A percentile compares a stretch with the other conserved stretches of the same genome.
Conservation (phyloP, 37 sponge, comb jelly and placozoan genomes). For the Tethya wilhelma region DNA sequence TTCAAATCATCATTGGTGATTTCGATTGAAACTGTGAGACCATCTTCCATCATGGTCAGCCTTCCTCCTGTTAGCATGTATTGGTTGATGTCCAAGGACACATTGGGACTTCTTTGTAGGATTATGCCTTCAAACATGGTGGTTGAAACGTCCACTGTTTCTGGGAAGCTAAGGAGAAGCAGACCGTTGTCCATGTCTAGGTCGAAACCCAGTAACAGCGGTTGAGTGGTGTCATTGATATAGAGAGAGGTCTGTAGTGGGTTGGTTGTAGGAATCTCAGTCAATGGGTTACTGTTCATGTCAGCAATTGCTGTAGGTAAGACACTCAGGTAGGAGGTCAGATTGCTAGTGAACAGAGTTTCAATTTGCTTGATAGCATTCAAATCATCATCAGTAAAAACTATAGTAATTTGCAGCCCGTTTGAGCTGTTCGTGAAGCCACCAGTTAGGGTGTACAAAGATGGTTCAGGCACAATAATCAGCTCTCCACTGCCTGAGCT, state of each 20-base stretch:
- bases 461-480: not conserved
- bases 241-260: conserved; percentile 61
- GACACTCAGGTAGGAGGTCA: conserved; percentile 73
- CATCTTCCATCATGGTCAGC: conserved; percentile 69
- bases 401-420: conserved; percentile 61
- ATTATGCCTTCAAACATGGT: conserved; percentile 77
- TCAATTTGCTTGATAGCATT: conserved; percentile 77
- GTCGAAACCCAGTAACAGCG: conserved; percentile 73
- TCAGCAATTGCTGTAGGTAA: conserved; percentile 57
- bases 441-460: conserved; percentile 62
- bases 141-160: conserved; percentile 82
- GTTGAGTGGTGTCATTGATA: conserved; percentile 80
- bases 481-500: not conserved
- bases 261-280: conserved; percentile 14
- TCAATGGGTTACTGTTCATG: conserved; percentile 74
- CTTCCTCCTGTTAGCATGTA: conserved; percentile 77
- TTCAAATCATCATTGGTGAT: conserved; percentile 81
- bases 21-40: conserved; percentile 46
- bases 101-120: conserved; percentile 78
- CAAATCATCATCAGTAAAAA: conserved; percentile 73
- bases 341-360: conserved; percentile 36
- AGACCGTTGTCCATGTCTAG: conserved; percentile 89
- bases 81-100: conserved; percentile 30
- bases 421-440: conserved; percentile 84
- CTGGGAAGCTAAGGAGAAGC: conserved; percentile 73